Conservation (phyloP, 2,797 vertebrate species). For the Bradypus variegatus region DNA sequence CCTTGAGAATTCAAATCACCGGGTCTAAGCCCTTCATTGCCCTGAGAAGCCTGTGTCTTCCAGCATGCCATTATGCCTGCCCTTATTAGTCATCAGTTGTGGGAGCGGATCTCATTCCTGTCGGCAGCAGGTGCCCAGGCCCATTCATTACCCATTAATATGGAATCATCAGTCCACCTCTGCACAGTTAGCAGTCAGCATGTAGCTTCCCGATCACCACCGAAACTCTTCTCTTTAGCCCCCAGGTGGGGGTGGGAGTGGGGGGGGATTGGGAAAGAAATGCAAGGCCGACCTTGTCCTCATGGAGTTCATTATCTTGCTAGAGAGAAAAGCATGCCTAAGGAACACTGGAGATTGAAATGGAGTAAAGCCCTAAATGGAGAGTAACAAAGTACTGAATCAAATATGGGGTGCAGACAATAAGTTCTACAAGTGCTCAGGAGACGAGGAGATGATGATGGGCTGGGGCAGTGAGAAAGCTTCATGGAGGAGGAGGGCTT, state of each 20-base stretch:
- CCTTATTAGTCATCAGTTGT: background rate
- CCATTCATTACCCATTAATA: fast-evolving
- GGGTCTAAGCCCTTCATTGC: background rate
- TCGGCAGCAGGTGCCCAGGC: background rate
- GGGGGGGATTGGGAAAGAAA: background rate
- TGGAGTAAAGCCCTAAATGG: background rate
- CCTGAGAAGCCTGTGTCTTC: background rate
- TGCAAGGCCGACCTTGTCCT: background rate
- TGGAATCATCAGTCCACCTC: too few relatives aligned
- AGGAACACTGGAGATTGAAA: background rate
- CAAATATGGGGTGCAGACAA: background rate
- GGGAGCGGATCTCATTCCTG: background rate
- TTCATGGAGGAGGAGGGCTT: background rate
- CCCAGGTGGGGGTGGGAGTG: fast-evolving
- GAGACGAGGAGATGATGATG: background rate
- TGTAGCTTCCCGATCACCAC: background rate
- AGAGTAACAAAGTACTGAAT: background rate
- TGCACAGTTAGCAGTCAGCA: background rate
- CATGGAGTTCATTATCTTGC: background rate
- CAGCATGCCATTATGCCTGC: background rate
- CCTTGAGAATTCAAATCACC: background rate
- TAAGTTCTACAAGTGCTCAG: background rate
- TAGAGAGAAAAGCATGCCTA: background rate
- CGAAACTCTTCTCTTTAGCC: background rate
- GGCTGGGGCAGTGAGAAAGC: background rate